Base-by-base conservation (phyloP, 2,113 vertebrate species). In the Bungarus multicinctus region DNA sequence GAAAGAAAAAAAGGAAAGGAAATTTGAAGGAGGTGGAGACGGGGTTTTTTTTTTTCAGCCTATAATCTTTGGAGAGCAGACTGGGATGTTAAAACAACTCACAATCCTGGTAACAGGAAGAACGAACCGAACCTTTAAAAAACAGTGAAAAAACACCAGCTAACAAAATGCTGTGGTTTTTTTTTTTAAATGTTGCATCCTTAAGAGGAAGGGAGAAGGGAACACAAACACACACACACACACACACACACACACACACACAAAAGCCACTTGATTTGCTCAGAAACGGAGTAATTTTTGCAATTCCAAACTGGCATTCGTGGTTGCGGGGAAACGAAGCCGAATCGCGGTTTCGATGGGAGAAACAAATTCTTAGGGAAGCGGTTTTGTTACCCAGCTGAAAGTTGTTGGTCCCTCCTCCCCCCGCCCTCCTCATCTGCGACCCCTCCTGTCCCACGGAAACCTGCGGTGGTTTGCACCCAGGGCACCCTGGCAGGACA, bases 381-480 rank as follows among this genome's bases (percentile, higher is more conserved):
- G 60, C 11, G n/a, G 30, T 10, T 69, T 5, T 34, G 64, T 6
- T 74, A 5, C 30, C 5, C 30, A 16, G 5, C 2, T n/a, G n/a
- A 74, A n/a, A 34, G n/a, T 3, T 8, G 18, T 22, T 3, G 34
- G 69, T 81, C 34, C 34, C 39, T 74, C 3, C 14, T 0, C 47
- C 47, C 47, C 18, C 2, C 6, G 0, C 6, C n/a, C 8, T 1
- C 3, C 60, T 14, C 64, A 34, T 3, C n/a, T 18, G n/a, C 0
- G n/a, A 81, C 69, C 5, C 69, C 16, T 39, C n/a, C n/a, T 16
- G 8, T 3, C 69, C n/a, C 12, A 7, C 5, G 10, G 60, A 14
- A 64, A 64, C 4, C 27, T 64, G 60, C 9, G 3, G n/a, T 30
- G 11, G 64, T 5, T 74, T 16, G 64, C 69, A 6, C n/a, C 69